These are phyloP conservation scores for Porites evermanni DNA, from an alignment of 92 coral and sea anemone species.

Conservation along the genomic window DNA sequence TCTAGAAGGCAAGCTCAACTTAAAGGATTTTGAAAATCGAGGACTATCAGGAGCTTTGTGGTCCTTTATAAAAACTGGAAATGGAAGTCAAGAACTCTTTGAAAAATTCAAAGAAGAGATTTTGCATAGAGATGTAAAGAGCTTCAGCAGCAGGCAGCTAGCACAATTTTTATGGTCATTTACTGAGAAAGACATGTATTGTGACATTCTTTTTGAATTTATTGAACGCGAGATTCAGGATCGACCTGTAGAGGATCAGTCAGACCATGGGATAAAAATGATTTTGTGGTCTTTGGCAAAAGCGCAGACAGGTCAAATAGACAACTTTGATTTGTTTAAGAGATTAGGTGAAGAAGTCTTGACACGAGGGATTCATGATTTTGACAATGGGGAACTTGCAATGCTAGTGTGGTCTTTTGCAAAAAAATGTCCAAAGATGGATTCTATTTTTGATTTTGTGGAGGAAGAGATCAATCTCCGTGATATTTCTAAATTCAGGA, in stretches of 20 bases:
- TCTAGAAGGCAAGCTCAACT: slow-evolving; percentile 22
- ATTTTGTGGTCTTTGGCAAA: slow-evolving; percentile 16
- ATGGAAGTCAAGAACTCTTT: slow-evolving; percentile 18
- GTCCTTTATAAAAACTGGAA: slow-evolving; percentile 52
- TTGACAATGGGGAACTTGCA: slow-evolving; percentile 35
- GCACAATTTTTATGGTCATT: slow-evolving; percentile 36
- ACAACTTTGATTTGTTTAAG: neutral
- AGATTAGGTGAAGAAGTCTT: slow-evolving; percentile 27
- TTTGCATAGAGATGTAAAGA: slow-evolving; percentile 12
- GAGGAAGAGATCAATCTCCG: slow-evolving; percentile 36
- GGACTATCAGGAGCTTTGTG: slow-evolving; percentile 29
- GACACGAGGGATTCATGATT: slow-evolving; percentile 39
- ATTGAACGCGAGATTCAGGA: slow-evolving; percentile 13
- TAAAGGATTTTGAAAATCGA: slow-evolving; percentile 42
- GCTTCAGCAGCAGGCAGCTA: slow-evolving; percentile 28
- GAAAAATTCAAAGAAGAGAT: slow-evolving; percentile 33
- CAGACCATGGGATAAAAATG: slow-evolving; percentile 4
- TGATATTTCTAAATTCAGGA: slow-evolving; percentile 12
- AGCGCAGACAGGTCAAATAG: neutral
- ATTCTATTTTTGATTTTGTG: slow-evolving; percentile 25
- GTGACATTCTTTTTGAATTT: neutral
- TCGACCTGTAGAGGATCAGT: slow-evolving; percentile 14
- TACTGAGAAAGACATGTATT: slow-evolving; percentile 1
- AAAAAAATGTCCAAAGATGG: slow-evolving; percentile 17
- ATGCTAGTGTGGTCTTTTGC: slow-evolving; percentile 39